Evolutionary conservation across 2,113 vertebrate species (phyloP), one percentile per base, ranked within the genome.

Genomic region (Phalacrocorax aristotelis): DNA sequence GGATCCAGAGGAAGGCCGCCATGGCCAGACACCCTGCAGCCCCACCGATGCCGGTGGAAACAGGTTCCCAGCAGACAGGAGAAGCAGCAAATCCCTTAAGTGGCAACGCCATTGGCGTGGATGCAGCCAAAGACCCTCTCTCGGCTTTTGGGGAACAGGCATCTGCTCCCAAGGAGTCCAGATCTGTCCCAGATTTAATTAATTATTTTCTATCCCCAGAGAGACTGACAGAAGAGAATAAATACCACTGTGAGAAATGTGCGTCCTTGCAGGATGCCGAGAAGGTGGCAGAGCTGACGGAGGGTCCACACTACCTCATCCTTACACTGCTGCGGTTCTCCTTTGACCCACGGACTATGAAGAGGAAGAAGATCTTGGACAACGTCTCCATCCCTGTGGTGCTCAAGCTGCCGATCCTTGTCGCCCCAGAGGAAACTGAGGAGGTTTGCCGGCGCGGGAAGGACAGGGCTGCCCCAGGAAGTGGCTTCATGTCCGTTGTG

Each of bases 171-270:
- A 96, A 96, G 64, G 94, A 97, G 65, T 98, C 98, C 61, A 97
- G 97, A 62, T 98, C 98, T 0, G 98, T 98, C 17, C 95, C 98
- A 16, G 98, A 99, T 82, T 96, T 99, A 94, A 98, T 99, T 69
- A 99, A 99, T 92, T 98, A 98, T 95, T 99, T 99, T 89, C 96
- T 99, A 25, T 98, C 97, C 4, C 98, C 98, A 0, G 98, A 99
- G 94, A 97, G 92, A 91, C 95, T 99, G 97, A 98, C 98, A 1
- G 98, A 98, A 1, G 98, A 99, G 88, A 99, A 99, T 90, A 98
- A 98, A 58, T 99, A 99, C 93, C 98, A 98, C 96, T 99, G 98
- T 70, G 98, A 98, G 95, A 94, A 96, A 5, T 99, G 98, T 0
- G 97, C 98, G 1, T 98, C 98, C 15, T 91, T 99, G 95, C 98